Conservation (phyloP, 2,888 invertebrate genomes). For the Lasioglossum figueresi region DNA sequence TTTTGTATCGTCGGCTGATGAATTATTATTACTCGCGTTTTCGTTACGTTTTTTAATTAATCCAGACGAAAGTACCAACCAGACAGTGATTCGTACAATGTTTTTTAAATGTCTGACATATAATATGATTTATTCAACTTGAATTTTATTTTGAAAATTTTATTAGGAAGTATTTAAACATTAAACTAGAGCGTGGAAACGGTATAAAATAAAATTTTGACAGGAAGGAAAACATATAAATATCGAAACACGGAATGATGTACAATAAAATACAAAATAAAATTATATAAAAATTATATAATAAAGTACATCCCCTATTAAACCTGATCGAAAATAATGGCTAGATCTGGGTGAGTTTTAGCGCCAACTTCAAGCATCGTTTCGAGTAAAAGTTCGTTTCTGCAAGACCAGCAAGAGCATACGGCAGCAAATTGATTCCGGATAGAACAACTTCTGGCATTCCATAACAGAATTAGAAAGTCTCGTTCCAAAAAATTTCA, state of each 20-base stretch:
- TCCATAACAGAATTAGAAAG: conserved; percentile 5
- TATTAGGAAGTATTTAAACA: background rate
- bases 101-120: background rate
- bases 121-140: background rate
- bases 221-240: background rate
- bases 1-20: no score
- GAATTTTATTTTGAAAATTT: background rate
- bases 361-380: background rate
- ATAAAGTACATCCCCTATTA: background rate
- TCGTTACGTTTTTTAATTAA: background rate
- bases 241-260: background rate
- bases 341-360: background rate
- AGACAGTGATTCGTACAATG: background rate
- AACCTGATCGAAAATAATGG: background rate
- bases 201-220: background rate
- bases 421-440: background rate
- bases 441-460: background rate
- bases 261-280: background rate
- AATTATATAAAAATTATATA: background rate
- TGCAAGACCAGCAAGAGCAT: background rate
- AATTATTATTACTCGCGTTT: background rate
- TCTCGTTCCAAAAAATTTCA: conserved; percentile 1
- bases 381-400: background rate
- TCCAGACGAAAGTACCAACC: background rate
- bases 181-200: background rate